Conservation (phyloP, 2,797 vertebrate genomes). For the Oreortyx pictus region DNA sequence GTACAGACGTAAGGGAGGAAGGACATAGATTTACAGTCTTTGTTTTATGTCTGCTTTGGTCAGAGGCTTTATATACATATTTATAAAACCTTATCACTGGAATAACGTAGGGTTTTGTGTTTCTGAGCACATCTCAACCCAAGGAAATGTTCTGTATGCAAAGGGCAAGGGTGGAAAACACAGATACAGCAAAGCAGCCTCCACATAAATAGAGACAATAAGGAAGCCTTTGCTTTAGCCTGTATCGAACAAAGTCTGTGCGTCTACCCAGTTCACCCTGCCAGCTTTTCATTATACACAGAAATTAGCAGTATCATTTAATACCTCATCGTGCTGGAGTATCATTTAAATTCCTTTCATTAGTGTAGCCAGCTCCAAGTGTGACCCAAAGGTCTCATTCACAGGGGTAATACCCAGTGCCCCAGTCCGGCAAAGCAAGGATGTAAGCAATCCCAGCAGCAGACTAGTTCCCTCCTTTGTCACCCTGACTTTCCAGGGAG, state of each 20-base stretch:
- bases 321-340: not conserved
- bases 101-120: not conserved
- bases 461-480: not conserved
- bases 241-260: not conserved
- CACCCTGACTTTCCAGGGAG: not conserved
- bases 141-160: not conserved
- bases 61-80: not conserved
- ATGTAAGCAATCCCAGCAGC: not conserved
- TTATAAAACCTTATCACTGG: not conserved
- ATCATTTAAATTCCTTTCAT: conserved; percentile 16
- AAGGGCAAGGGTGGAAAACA: not conserved
- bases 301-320: not conserved
- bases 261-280: not conserved
- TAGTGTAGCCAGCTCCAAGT: not conserved
- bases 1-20: not conserved
- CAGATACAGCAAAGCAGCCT: not conserved
- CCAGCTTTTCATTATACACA: not conserved
- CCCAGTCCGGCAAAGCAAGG: not conserved
- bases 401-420: not conserved
- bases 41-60: not conserved
- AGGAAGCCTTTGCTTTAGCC: not conserved
- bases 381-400: not conserved
- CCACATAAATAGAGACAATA: not conserved
- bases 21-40: not conserved
- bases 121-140: not conserved